phyloP scores from a whole-genome alignment of 2,888 invertebrate species.

The Thereva nobilitata region DNA sequence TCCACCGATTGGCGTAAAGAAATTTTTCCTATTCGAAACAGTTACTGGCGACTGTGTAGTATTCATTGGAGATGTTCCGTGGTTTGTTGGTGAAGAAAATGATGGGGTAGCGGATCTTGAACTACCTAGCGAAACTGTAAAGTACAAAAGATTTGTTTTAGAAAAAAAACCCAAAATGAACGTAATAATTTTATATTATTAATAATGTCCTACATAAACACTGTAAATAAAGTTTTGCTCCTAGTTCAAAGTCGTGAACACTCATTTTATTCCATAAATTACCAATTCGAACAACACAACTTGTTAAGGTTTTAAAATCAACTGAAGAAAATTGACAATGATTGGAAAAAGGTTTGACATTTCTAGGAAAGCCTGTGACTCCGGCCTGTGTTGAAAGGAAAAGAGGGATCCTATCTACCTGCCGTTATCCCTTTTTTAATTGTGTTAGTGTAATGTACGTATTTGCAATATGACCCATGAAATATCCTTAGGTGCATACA shows the following conservation, averaged over 20 bases:
- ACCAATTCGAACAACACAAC: too few species aligned
- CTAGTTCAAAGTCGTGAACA: conserved; percentile 53
- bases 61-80: conserved; percentile 69
- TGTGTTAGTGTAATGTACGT: too few species aligned
- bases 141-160: conserved; percentile 39
- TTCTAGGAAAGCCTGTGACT: too few species aligned
- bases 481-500: too few species aligned
- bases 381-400: too few species aligned
- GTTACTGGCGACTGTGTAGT: conserved; percentile 69
- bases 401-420: too few species aligned
- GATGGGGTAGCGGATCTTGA: conserved; percentile 92
- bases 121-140: conserved; percentile 85
- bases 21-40: conserved; percentile 77
- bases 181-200: not conserved
- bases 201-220: conserved; percentile 52
- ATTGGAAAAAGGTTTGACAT: too few species aligned
- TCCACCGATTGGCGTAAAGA: conserved; percentile 88
- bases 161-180: conserved; percentile 7
- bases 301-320: too few species aligned
- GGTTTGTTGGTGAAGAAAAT: conserved; percentile 76
- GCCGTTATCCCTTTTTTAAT: too few species aligned
- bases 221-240: conserved; percentile 55
- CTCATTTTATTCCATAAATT: conserved; percentile 6
- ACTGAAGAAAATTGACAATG: too few species aligned
- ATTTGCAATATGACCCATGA: too few species aligned